Base-by-base conservation (phyloP, 2,113 vertebrate species). In the Paramisgurnus dabryanus region DNA sequence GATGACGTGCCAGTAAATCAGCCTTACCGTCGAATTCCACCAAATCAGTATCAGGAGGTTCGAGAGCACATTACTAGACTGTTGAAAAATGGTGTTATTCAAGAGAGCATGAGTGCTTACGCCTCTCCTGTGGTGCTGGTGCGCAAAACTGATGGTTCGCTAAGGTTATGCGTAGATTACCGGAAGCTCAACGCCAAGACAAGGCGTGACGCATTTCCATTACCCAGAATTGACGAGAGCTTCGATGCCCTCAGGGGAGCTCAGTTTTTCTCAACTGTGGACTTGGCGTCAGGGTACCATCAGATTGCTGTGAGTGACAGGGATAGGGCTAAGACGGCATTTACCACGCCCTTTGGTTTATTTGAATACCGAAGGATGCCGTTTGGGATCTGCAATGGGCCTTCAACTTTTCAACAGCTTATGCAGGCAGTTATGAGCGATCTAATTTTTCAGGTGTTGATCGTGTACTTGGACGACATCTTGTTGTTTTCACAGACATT, bases 21-120 rank as follows among this genome's bases (percentile, higher is more conserved):
- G 39, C 65, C 61, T 3, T 78, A 78, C 17, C 15, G 76, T 18
- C 49, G 27, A 12, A 78, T 67, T 17, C 76, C 76, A 57, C 76
- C 47, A 17, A 78, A 13, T 9, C 64, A 78, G 27, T 78, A 78
- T 22, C 50, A 13, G 40, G 76, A 78, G 47, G 64, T 78, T 43
- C 13, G 40, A 40, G 76, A 78, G n/a, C 64, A 78, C 15, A 78
- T 78, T 11, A 27, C 49, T 2, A 67, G 15, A 4, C 12, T 67
- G 39, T 15, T 72, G 6, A 47, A 47, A 10, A 47, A 47, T 7
- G 6, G 45, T 47, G 45, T 47, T 6, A 47, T 47, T 47, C 61
- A 64, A 7, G 61, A 39, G 61, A 64, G 11, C 13, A 27, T 64
- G 61, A 64, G 61, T 39, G 61, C 61, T 64, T 64, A 47, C 2